Conservation (phyloP, 2,113 vertebrate genomes). For the Gymnobelideus leadbeateri region DNA sequence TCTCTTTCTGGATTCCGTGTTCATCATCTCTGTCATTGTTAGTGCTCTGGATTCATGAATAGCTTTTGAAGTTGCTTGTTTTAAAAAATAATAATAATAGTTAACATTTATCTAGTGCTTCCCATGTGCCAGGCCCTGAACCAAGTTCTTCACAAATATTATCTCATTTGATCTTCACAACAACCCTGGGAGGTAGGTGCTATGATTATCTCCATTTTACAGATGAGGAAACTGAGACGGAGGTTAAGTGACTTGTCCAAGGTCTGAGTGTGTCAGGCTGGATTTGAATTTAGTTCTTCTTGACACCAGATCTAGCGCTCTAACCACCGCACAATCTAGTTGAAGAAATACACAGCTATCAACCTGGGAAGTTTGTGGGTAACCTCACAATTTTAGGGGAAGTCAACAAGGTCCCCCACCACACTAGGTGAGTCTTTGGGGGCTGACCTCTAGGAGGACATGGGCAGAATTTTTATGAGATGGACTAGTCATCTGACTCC, state of each 20-base stretch:
- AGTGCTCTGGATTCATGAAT: not conserved
- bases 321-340: not conserved
- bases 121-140: not conserved
- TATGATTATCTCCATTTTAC: not conserved
- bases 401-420: not conserved
- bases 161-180: not conserved
- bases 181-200: not conserved
- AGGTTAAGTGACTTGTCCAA: not conserved
- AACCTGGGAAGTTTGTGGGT: too few relatives aligned
- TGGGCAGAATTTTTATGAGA: not conserved
- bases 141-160: not conserved
- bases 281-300: not conserved
- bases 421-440: not conserved
- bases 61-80: not conserved
- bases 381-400: too few relatives aligned
- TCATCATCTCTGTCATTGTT: not conserved
- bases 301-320: not conserved
- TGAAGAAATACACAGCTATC: too few relatives aligned
- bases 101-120: too few relatives aligned
- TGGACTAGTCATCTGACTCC: not conserved
- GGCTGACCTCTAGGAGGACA: not conserved
- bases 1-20: not conserved
- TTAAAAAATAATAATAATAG: not conserved
- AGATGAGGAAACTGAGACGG: not conserved
- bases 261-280: not conserved